Evolutionary conservation across 2,888 invertebrate species (phyloP), one percentile per base, ranked within the genome.

Genomic region (Chorisops tibialis): DNA sequence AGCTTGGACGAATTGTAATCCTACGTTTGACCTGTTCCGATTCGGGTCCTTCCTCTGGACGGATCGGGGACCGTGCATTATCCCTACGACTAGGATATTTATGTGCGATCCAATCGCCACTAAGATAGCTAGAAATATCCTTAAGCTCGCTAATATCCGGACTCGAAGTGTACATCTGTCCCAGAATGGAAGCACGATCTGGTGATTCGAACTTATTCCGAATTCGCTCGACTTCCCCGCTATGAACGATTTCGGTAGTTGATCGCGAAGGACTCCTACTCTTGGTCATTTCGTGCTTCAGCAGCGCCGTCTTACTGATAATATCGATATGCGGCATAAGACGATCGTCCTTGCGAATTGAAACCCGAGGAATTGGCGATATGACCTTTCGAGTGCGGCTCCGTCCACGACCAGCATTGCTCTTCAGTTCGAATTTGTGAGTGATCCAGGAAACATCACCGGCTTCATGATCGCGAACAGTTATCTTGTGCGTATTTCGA

Each of bases 311-410:
- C 78, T 93, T 92, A 69, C 92, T 92, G 69, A 93, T 93, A n/a
- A 93, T 86, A 70, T 93, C 91, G 67, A 93, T 92, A 71, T 89
- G 91, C 0, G 93, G 92, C 91, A 93, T 92, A 66, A 86, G 86
- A 12, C 91, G 83, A 72, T 91, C 88, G 60, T 85, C 85, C 0
- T 84, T 80, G 37, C 85, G 81, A 35, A 89, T 78, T 1, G 86
- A 85, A 37, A 83, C 78, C 39, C 83, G 80, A 7, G 84, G 85
- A 52, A 88, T 85, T 0, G 89, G 88, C 1, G 88, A 84, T 62
- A 80, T 75, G n/a, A 80, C 77, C 4, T 68, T 63, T 18, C 80
- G 72, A 9, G 76, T 74, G 3, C 82, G 77, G 19, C 80, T 78
- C 39, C 84, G 73, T 1, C 83, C 81, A 30, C 83, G 76, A 1